phyloP scores from a whole-genome alignment of 2,797 vertebrate species.

The Gephyroberyx darwinii region DNA sequence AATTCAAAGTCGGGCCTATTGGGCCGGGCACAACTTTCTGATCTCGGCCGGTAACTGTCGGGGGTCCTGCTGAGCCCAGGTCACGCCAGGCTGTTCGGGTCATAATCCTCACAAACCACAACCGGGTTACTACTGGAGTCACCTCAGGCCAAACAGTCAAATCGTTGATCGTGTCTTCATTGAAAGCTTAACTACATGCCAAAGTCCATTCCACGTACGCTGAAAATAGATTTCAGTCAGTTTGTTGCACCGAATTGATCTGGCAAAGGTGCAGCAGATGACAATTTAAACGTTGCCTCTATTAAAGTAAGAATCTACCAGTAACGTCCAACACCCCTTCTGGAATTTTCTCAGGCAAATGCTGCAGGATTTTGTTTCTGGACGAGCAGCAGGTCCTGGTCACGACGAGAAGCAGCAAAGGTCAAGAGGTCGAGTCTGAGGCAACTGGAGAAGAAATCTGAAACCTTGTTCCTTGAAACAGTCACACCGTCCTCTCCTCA shows the following conservation, averaged over 20 bases:
- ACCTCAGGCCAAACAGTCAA: not conserved
- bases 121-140: not conserved
- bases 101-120: constrained; percentile 8
- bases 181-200: not conserved
- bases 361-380: constrained; percentile 7
- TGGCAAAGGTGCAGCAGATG: not conserved
- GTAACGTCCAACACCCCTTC: not conserved
- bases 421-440: constrained; percentile 10
- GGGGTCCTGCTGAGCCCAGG: not conserved
- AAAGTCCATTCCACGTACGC: not conserved
- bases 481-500: not conserved
- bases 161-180: not conserved
- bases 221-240: not conserved
- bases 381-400: not conserved
- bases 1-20: not conserved
- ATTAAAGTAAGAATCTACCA: not conserved
- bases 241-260: not conserved
- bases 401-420: not conserved
- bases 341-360: not conserved
- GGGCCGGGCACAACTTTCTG: not conserved
- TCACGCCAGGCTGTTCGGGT: not conserved
- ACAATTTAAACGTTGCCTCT: not conserved
- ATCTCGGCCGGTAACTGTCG: constrained; percentile 12
- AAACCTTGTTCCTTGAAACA: not conserved
- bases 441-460: constrained; percentile 1